Conservation (phyloP, 2,797 vertebrate species). For the Adrianichthys oophorus region DNA sequence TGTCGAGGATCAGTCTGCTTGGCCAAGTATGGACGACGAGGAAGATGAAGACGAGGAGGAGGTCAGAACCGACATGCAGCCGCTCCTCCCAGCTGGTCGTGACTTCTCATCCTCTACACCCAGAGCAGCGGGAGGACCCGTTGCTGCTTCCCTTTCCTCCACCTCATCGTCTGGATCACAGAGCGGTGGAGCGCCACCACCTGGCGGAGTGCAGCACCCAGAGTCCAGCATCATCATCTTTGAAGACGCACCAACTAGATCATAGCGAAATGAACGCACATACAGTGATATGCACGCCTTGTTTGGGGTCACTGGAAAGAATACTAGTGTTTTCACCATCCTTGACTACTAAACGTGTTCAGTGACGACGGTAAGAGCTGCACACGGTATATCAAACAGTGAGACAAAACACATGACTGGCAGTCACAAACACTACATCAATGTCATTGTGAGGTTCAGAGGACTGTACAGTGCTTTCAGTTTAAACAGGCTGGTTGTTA, state of each 20-base stretch:
- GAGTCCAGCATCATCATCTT: slow-evolving; percentile 95
- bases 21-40: slow-evolving; percentile 98
- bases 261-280: slow-evolving; percentile 72
- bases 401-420: slow-evolving; percentile 33
- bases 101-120: slow-evolving; percentile 53
- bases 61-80: slow-evolving; percentile 76
- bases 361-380: slow-evolving; percentile 40
- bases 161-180: slow-evolving; percentile 55
- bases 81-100: slow-evolving; percentile 67
- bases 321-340: slow-evolving; percentile 35
- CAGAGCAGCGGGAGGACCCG: slow-evolving; percentile 38
- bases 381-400: slow-evolving; percentile 31
- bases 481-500: slow-evolving; percentile 45
- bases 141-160: slow-evolving; percentile 58
- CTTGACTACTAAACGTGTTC: slow-evolving; percentile 46
- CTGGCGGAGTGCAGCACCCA: slow-evolving; percentile 65
- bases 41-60: slow-evolving; percentile 90
- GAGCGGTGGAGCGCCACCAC: slow-evolving; percentile 40
- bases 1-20: slow-evolving; percentile 92
- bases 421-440: slow-evolving; percentile 37
- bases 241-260: slow-evolving; percentile 86
- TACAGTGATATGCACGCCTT: slow-evolving; percentile 25
- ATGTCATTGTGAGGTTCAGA: slow-evolving; percentile 29
- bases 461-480: slow-evolving; percentile 50
- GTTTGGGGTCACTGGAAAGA: slow-evolving; percentile 43